These are phyloP conservation scores for Cacoxenus indagator DNA, from an alignment of 2,888 invertebrate species.

Conservation along the genomic window DNA sequence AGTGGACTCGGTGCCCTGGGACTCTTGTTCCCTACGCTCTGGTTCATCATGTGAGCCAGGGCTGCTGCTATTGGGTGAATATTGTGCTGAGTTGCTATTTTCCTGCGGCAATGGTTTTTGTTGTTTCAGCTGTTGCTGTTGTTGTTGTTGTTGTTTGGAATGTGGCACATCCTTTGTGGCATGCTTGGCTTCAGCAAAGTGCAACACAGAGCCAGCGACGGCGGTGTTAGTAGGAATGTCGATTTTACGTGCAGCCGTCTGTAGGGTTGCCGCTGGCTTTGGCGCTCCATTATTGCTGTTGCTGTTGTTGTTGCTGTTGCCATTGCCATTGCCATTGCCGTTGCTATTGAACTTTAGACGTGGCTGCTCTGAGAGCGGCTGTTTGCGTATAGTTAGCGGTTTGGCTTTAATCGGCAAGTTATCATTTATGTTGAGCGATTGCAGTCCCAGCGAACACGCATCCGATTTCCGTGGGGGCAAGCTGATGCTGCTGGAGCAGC, in stretches of 20 bases:
- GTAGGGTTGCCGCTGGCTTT: neutral
- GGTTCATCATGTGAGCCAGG: constrained; percentile 66
- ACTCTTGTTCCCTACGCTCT: constrained; percentile 48
- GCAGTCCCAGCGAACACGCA: constrained; percentile 48
- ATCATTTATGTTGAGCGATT: constrained; percentile 69
- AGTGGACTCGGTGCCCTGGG: neutral
- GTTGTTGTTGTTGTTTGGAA: neutral
- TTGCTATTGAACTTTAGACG: constrained; percentile 77
- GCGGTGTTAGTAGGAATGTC: constrained; percentile 1
- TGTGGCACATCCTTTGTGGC: neutral
- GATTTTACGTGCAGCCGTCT: neutral
- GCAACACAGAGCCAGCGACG: neutral
- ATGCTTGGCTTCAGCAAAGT: neutral
- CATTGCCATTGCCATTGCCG: constrained; percentile 51
- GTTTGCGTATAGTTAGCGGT: constrained; percentile 86
- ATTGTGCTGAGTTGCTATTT: constrained; percentile 70
- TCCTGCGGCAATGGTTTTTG: neutral
- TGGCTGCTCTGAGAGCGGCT: constrained; percentile 84
- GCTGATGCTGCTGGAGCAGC: constrained; percentile 22
- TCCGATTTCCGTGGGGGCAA: constrained; percentile 11
- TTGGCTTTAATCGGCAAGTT: constrained; percentile 81
- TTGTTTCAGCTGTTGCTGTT: constrained; percentile 18
- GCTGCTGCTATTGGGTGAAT: constrained; percentile 55
- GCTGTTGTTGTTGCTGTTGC: constrained; percentile 28
- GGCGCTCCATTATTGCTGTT: neutral